Conservation (phyloP, 1,140 invertebrate genomes). For the Liolophura sinensis region DNA sequence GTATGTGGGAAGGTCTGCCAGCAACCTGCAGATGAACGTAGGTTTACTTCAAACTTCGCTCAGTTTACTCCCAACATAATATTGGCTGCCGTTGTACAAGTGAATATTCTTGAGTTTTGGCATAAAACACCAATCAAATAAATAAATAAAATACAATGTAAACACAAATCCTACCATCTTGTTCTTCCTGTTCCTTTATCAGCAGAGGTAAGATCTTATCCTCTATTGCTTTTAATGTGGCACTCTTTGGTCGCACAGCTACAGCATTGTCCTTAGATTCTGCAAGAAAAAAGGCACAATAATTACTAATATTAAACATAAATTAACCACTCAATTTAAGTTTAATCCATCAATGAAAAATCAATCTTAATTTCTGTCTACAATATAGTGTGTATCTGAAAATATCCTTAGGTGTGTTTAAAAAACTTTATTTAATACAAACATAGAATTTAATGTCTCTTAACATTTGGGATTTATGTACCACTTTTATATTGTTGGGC, state of each 20-base stretch:
- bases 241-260: conserved; percentile 44
- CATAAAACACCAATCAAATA: no score
- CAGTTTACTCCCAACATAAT: no score
- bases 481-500: not conserved
- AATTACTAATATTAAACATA: not conserved
- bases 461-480: no score
- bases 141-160: no score
- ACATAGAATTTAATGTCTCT: no score
- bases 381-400: not conserved
- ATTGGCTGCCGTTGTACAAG: no score
- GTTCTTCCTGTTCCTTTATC: not conserved
- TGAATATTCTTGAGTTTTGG: no score
- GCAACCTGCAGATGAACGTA: no score
- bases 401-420: no score
- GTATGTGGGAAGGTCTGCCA: no score
- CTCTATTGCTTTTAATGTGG: conserved; percentile 46
- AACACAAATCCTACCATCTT: not conserved
- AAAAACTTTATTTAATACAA: no score
- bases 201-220: conserved; percentile 46
- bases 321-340: not conserved
- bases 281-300: not conserved
- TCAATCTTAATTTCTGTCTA: not conserved
- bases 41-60: no score
- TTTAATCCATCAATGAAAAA: not conserved
- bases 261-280: not conserved